Evolutionary conservation across 2,113 vertebrate genomes (phyloP).

Genomic region (Coreoperca whiteheadi): DNA sequence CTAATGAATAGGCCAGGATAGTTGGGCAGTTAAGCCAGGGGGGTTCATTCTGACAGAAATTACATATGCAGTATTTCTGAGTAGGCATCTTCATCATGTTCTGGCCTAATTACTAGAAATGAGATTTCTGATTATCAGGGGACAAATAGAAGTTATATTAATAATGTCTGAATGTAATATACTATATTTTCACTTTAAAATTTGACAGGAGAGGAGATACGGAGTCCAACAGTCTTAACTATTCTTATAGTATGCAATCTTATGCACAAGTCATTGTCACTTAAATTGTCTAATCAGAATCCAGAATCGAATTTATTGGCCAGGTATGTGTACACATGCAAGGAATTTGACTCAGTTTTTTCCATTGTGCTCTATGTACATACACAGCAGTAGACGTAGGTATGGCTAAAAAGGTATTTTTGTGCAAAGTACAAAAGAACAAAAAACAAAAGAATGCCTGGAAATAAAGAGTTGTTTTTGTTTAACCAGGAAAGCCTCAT

Average conservation of each 20-base stretch:
- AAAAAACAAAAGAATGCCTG: too few relatives aligned
- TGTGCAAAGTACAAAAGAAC: too few relatives aligned
- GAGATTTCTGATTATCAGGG: not conserved
- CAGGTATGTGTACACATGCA: too few relatives aligned
- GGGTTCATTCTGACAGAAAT: conserved; percentile 31
- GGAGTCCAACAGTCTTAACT: not conserved
- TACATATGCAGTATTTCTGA: conserved; percentile 3
- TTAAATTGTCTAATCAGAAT: not conserved
- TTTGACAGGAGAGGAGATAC: not conserved
- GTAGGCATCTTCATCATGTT: conserved; percentile 39
- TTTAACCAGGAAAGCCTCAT: not conserved
- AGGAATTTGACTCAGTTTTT: too few relatives aligned
- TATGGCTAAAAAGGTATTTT: too few relatives aligned
- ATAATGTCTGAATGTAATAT: not conserved
- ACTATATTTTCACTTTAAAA: not conserved
- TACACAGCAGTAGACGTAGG: too few relatives aligned
- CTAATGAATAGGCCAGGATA: conserved; percentile 56
- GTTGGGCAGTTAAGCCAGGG: conserved; percentile 28
- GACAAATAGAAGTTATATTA: not conserved
- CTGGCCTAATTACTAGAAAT: conserved; percentile 47
- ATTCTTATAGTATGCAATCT: not conserved
- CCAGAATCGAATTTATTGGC: too few relatives aligned
- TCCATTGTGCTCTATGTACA: too few relatives aligned
- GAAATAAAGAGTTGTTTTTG: not conserved
- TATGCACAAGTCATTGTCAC: not conserved